These are phyloP conservation scores for Rutilus rutilus DNA, from an alignment of 2,113 vertebrate species.

Conservation along the genomic window DNA sequence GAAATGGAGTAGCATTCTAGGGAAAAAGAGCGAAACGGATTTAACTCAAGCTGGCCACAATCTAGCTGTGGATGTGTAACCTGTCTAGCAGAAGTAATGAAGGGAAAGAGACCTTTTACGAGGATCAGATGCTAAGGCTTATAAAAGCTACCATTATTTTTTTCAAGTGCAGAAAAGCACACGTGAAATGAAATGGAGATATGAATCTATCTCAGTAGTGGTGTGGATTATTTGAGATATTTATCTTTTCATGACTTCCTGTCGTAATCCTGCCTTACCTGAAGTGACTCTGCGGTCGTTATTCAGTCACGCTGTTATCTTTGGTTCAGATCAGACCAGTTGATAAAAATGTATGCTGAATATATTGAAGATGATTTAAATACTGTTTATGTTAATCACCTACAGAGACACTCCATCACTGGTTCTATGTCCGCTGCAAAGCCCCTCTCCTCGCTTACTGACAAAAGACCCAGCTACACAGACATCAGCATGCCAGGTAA, in stretches of 20 bases:
- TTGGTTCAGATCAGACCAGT: neutral
- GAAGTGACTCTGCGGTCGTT: neutral
- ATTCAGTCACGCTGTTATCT: neutral
- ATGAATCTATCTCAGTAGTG: neutral
- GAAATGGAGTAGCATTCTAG: neutral
- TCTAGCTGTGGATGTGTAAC: neutral
- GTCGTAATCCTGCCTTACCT: neutral
- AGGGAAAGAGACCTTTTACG: neutral
- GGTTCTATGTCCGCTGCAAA: conserved; percentile 70
- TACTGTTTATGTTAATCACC: conserved; percentile 4
- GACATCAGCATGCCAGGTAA: conserved; percentile 85
- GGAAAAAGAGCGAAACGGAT: neutral
- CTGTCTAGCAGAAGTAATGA: neutral
- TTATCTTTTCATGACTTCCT: conserved; percentile 1
- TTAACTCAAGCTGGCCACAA: neutral
- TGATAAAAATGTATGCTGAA: no score
- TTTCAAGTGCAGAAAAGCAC: neutral
- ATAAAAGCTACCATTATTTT: neutral
- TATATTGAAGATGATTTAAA: neutral
- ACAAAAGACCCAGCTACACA: conserved; percentile 85
- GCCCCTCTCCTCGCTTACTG: conserved; percentile 79
- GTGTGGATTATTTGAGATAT: neutral
- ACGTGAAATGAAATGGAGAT: neutral
- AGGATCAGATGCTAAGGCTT: neutral
- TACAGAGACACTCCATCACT: conserved; percentile 85